Evolutionary conservation across 2,888 invertebrate genomes (phyloP).

Genomic region (Dorcus hopei): DNA sequence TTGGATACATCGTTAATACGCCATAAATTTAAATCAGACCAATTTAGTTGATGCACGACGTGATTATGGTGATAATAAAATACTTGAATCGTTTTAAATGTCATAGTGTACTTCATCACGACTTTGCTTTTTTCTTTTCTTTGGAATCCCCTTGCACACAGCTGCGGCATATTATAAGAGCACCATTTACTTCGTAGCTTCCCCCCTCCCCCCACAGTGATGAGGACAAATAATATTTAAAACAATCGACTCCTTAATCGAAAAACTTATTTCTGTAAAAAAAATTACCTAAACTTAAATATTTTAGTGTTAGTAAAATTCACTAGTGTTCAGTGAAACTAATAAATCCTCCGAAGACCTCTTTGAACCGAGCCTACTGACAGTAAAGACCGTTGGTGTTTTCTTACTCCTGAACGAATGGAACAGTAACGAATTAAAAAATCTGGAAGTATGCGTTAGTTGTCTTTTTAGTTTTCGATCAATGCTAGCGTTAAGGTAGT

Average conservation of each 20-base stretch:
- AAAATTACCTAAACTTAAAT: neutral
- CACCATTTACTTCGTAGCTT: slow-evolving; percentile 11
- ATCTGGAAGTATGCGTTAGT: slow-evolving; percentile 1
- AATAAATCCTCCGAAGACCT: neutral
- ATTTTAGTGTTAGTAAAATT: slow-evolving; percentile 8
- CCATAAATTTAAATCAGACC: slow-evolving; percentile 17
- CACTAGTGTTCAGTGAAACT: slow-evolving; percentile 2
- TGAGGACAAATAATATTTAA: slow-evolving; percentile 1
- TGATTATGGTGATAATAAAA: slow-evolving; percentile 4
- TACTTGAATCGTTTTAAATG: slow-evolving; percentile 4
- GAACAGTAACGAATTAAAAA: neutral
- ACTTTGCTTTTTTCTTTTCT: neutral
- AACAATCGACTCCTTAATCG: neutral
- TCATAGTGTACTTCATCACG: neutral
- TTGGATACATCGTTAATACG: slow-evolving; percentile 14
- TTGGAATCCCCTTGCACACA: neutral
- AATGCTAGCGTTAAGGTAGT: neutral
- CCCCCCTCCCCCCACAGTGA: neutral
- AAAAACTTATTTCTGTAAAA: neutral
- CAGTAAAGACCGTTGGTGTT: slow-evolving; percentile 4
- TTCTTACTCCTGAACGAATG: neutral
- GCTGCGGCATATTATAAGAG: slow-evolving; percentile 7
- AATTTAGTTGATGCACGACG: slow-evolving; percentile 4
- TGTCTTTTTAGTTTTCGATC: neutral
- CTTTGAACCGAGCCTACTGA: slow-evolving; percentile 1